Evolutionary conservation across 1,140 invertebrate species (phyloP).

Genomic region (Galleria mellonella): DNA sequence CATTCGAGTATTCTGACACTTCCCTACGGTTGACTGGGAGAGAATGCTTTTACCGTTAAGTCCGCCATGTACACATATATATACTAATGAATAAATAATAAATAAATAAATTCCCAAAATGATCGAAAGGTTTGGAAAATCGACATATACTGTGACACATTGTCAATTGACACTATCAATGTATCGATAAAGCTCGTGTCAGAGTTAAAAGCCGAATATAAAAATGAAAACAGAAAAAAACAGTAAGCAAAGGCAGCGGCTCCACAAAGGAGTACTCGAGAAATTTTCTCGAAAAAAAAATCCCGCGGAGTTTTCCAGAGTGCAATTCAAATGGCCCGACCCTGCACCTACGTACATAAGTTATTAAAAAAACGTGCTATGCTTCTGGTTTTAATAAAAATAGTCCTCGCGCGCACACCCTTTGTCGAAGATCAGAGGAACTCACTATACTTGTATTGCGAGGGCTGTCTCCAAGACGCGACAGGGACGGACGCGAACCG

Average conservation of each 20-base stretch:
- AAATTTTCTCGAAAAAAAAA: slow-evolving; percentile 66
- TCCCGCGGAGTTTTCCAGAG: slow-evolving; percentile 51
- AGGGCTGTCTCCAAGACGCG: slow-evolving; percentile 58
- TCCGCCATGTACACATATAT: too few species aligned
- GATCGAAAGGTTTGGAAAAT: too few species aligned
- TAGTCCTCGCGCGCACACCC: slow-evolving; percentile 65
- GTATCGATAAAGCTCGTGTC: too few species aligned
- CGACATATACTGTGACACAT: too few species aligned
- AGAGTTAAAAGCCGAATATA: too few species aligned
- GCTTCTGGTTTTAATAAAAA: slow-evolving; percentile 71
- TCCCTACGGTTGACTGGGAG: too few species aligned
- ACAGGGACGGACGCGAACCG: slow-evolving; percentile 42
- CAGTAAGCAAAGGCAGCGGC: slow-evolving; percentile 26
- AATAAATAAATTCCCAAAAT: too few species aligned
- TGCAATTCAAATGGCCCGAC: slow-evolving; percentile 70
- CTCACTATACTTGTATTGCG: slow-evolving; percentile 61
- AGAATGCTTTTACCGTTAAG: too few species aligned
- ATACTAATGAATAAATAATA: too few species aligned
- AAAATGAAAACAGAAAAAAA: not conserved
- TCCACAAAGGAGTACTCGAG: slow-evolving; percentile 56
- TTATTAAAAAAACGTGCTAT: slow-evolving; percentile 73
- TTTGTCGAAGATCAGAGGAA: slow-evolving; percentile 67
- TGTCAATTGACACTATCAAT: too few species aligned
- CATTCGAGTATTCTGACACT: too few species aligned
- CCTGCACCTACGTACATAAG: slow-evolving; percentile 69